Conservation (phyloP, 2,888 invertebrate genomes). For the Nasonia oneida region DNA sequence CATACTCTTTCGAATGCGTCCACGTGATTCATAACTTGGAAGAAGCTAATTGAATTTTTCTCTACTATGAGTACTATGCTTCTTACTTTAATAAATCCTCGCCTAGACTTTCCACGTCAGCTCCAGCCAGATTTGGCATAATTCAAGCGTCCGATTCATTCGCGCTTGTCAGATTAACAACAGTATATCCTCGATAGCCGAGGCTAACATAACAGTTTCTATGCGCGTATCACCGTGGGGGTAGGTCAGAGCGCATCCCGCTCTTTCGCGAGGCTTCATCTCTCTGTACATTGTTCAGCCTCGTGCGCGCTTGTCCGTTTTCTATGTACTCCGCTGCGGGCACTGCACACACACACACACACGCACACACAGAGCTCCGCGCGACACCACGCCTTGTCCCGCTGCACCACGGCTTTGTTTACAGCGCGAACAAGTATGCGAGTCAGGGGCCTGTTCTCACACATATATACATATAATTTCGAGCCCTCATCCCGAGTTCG, state of each 20-base stretch:
- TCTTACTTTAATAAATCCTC: neutral
- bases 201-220: constrained; percentile 30
- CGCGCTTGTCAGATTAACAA: constrained; percentile 41
- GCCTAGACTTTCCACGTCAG: neutral
- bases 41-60: too few species aligned
- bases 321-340: constrained; percentile 18
- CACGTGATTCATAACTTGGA: too few species aligned
- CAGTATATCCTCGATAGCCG: neutral
- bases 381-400: constrained; percentile 14
- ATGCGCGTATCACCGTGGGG: neutral
- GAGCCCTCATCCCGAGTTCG: neutral
- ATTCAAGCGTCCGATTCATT: constrained; percentile 5
- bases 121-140: neutral
- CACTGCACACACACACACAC: too few species aligned
- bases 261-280: neutral
- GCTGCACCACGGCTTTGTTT: constrained; percentile 33
- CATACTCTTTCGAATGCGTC: too few species aligned
- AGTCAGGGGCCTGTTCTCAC: constrained; percentile 30
- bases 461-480: constrained; percentile 51
- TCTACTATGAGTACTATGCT: too few species aligned
- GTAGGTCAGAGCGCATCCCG: neutral
- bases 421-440: constrained; percentile 50
- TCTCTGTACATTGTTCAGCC: constrained; percentile 11
- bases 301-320: constrained; percentile 33
- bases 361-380: too few species aligned